Evolutionary conservation across 2,888 invertebrate species (phyloP).

Genomic region (Drosophila mercatorum): DNA sequence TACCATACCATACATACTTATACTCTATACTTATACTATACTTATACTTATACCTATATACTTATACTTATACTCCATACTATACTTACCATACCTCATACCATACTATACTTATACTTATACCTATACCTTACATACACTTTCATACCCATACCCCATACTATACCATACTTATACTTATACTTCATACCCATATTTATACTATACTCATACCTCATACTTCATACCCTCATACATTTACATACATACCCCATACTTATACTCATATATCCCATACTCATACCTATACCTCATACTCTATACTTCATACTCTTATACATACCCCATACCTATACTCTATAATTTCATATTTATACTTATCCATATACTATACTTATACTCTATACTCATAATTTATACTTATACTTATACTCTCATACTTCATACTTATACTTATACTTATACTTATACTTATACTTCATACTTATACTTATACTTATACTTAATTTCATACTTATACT

Average conservation of each 20-base stretch:
- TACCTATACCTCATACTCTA: constrained; percentile 1
- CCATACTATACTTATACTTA: constrained; percentile 1
- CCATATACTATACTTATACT: too few species aligned
- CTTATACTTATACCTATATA: not conserved
- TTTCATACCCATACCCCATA: too few species aligned
- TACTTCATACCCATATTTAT: too few species aligned
- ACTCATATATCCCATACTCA: too few species aligned
- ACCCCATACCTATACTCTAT: too few species aligned
- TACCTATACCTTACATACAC: too few species aligned
- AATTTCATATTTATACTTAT: not conserved
- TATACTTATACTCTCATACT: not conserved
- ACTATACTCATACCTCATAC: too few species aligned
- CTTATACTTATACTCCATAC: constrained; percentile 1
- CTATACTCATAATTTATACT: too few species aligned
- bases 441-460: not conserved
- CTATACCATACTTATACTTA: constrained; percentile 1
- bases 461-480: not conserved
- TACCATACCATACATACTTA: not conserved
- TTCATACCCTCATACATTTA: too few species aligned
- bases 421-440: not conserved
- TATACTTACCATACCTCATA: too few species aligned
- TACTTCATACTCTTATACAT: too few species aligned
- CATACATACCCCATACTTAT: too few species aligned
- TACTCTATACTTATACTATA: constrained; percentile 1
- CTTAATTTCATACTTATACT: constrained; percentile 1